Evolutionary conservation across 2,888 invertebrate species (phyloP).

Genomic region (Pharmacophagus antenor): DNA sequence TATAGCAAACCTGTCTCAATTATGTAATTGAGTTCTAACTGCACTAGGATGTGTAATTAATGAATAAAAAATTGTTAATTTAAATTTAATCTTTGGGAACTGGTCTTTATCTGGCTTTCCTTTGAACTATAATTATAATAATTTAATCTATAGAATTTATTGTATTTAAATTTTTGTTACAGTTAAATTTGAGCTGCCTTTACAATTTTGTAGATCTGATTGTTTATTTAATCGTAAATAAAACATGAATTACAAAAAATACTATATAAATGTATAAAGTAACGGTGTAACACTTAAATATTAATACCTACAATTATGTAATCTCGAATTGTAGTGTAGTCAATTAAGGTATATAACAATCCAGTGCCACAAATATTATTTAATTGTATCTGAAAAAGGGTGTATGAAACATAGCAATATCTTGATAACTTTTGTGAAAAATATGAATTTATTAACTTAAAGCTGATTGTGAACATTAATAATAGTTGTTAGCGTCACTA

Average conservation of each 20-base stretch:
- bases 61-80: too few species aligned
- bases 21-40: slow-evolving; percentile 3
- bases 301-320: slow-evolving; percentile 12
- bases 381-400: slow-evolving; percentile 24
- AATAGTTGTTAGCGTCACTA: background rate
- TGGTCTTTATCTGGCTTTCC: too few species aligned
- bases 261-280: slow-evolving; percentile 4
- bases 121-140: too few species aligned
- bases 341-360: slow-evolving; percentile 19
- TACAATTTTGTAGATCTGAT: slow-evolving; percentile 22
- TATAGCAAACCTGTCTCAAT: background rate
- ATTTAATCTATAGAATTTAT: too few species aligned
- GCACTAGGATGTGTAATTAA: background rate
- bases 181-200: background rate
- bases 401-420: slow-evolving; percentile 30
- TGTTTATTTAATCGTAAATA: slow-evolving; percentile 3
- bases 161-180: background rate
- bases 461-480: slow-evolving; percentile 14
- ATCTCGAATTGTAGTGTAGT: slow-evolving; percentile 11
- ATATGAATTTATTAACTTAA: slow-evolving; percentile 24
- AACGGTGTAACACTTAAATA: background rate
- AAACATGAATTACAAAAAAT: slow-evolving; percentile 14
- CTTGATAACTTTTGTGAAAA: slow-evolving; percentile 16
- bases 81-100: too few species aligned
- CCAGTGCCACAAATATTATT: slow-evolving; percentile 29